Evolutionary conservation across 2,888 invertebrate genomes (phyloP).

Genomic region (Stramonita haemastoma): DNA sequence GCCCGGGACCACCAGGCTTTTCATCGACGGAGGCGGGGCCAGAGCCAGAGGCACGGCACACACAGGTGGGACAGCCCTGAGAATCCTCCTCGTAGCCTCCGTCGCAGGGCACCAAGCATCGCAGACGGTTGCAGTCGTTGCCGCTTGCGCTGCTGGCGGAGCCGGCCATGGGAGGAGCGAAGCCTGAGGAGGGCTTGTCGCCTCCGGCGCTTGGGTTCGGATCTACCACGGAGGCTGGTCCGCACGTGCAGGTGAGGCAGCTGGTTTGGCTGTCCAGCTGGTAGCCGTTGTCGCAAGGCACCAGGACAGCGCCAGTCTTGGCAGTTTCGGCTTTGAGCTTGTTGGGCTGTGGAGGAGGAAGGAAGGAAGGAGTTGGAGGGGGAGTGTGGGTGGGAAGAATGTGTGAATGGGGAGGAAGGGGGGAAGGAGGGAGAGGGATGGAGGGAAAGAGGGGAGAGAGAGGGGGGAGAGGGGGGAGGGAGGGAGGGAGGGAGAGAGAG

Average conservation of each 20-base stretch:
- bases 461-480: no score
- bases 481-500: no score
- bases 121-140: not conserved
- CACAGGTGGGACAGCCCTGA: constrained; percentile 5
- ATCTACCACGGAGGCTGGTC: not conserved
- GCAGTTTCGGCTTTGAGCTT: not conserved
- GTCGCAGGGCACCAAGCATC: constrained; percentile 9
- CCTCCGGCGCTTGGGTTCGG: not conserved
- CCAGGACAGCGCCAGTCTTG: not conserved
- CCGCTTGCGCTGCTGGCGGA: not conserved
- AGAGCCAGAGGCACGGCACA: not conserved
- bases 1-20: no score
- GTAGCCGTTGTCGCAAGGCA: constrained; percentile 25
- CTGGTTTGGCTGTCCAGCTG: not conserved
- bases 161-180: not conserved
- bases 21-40: not conserved
- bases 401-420: no score
- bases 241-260: constrained; percentile 28
- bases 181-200: not conserved
- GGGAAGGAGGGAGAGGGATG: not conserved
- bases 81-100: not conserved
- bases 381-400: no score
- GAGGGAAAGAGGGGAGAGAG: not conserved
- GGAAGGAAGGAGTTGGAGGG: no score
- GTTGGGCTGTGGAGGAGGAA: not conserved